Base-by-base conservation (phyloP, 2,888 invertebrate species). In the Hermaeophaga mercurialis region DNA sequence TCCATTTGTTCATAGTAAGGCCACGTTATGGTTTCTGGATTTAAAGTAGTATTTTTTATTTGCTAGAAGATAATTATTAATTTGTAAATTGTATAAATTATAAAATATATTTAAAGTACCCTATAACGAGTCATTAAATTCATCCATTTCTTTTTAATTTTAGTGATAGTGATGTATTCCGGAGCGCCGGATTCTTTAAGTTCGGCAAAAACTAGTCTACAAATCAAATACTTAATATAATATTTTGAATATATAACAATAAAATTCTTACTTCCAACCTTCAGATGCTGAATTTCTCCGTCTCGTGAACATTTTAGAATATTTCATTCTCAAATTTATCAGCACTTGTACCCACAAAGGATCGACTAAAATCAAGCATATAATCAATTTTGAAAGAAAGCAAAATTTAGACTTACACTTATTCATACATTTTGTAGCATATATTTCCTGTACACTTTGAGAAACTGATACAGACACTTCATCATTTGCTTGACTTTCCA, bases 61-160 rank as follows among this genome's bases (percentile, higher is more conserved):
- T 68, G 66, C 68, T 69, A 56, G 4, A 33, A 43, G 19, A 7
- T 43, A n/a, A 18, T 18, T 28, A 15, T 19, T 41, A 19, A 15
- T 12, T 14, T 45, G 4, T n/a, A 22, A 12, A 9, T n/a, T 19
- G 11, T 34, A 43, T 9, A 14, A 24, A 6, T 49, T 28, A 17
- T 17, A 38, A 38, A 15, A 38, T 18, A 9, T 24, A 8, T n/a
- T 4, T 12, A 41, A 9, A 44, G 19, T 55, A 69, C 70, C 58
- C 68, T 66, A 50, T 68, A 70, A 54, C 68, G 53, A 14, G 70
- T 67, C 61, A 70, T 66, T 39, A 70, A 62, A 59, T 70, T 70
- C 70, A 70, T 70, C 70, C 70, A 70, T 45, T 70, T 70, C 60
- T 70, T 70, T 54, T 70, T 70, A 49, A 70, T 69, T 50, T 68